Conservation (phyloP, 2,113 vertebrate species). For the Catharus minimus region DNA sequence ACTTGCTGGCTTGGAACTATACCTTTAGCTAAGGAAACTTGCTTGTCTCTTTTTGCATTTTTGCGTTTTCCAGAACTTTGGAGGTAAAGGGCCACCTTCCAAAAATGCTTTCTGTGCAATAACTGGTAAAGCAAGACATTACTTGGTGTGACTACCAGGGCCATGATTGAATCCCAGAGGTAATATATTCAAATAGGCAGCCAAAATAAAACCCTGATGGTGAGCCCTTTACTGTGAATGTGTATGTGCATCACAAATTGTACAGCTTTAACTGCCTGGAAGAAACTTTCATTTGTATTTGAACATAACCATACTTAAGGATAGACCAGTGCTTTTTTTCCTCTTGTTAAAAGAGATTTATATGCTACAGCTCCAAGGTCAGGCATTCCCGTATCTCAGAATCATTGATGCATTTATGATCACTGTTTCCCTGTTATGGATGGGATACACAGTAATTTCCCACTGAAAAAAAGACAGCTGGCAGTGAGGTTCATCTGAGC, state of each 20-base stretch:
- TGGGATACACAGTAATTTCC: neutral
- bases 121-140: neutral
- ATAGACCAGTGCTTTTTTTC: neutral
- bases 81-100: neutral
- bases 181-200: neutral
- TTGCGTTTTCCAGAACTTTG: neutral
- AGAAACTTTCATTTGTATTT: neutral
- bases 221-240: neutral
- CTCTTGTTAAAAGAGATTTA: neutral
- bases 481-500: neutral
- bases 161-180: neutral
- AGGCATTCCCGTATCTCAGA: neutral
- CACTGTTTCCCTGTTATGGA: neutral
- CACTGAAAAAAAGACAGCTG: neutral
- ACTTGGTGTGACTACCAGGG: fast-evolving
- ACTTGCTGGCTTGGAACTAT: conserved; percentile 13
- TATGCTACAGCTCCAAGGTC: neutral
- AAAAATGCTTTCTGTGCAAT: neutral
- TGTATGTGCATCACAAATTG: neutral
- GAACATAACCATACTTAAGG: neutral
- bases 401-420: neutral
- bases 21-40: conserved; percentile 34
- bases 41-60: neutral
- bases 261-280: neutral
- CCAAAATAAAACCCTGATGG: neutral